A percentile compares a stretch with the other conserved stretches of the same genome.
Conservation (phyloP, 2,797 vertebrate species). For the Thripadectes ignobilis region DNA sequence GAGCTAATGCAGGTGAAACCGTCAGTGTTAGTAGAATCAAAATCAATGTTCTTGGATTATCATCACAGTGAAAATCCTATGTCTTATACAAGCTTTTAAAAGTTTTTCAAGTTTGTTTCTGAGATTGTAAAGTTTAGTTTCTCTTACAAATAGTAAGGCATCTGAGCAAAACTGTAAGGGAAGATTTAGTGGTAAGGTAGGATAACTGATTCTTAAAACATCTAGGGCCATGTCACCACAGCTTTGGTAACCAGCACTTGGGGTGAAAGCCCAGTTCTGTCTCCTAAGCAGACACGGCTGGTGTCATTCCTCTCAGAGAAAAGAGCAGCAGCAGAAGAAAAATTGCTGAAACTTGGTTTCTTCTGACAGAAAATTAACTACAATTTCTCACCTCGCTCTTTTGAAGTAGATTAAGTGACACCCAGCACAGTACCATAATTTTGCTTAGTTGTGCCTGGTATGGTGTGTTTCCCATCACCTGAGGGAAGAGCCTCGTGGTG, state of each 20-base stretch:
- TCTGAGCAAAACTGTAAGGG: neutral
- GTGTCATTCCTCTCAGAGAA: neutral
- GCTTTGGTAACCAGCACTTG: neutral
- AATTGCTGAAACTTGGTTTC: neutral
- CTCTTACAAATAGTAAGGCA: neutral
- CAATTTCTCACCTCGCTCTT: fast-evolving
- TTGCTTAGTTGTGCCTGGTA: neutral
- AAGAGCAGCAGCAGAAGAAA: neutral
- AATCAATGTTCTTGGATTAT: neutral
- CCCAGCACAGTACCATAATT: neutral
- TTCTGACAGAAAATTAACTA: neutral
- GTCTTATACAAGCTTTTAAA: neutral
- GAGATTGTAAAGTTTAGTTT: neutral
- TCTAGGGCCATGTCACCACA: neutral
- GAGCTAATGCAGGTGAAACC: neutral
- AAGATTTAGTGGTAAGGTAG: neutral
- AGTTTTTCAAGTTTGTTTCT: neutral
- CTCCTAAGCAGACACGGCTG: neutral
- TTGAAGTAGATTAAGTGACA: neutral
- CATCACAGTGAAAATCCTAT: neutral
- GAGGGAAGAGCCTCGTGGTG: neutral
- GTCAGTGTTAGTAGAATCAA: neutral
- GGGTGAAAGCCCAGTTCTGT: neutral
- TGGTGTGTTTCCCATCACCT: neutral
- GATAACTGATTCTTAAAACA: neutral